Conservation (phyloP, 2,797 vertebrate species). For the Onychomys leucogaster region DNA sequence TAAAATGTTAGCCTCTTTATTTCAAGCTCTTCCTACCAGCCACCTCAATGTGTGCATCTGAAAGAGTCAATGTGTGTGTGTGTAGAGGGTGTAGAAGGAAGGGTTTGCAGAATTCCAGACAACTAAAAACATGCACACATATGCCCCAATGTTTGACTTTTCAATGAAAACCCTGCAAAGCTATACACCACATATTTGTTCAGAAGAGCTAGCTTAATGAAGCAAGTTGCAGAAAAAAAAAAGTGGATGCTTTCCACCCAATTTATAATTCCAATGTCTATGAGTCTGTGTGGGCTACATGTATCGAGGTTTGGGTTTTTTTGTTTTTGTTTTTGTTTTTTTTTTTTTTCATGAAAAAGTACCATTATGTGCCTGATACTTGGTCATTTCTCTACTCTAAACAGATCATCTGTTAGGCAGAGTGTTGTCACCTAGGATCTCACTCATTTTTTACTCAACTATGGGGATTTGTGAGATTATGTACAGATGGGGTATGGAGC, state of each 20-base stretch:
- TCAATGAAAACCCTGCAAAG: slow-evolving; percentile 65
- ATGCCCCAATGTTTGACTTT: not conserved
- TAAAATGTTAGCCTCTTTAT: slow-evolving; percentile 54
- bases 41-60: slow-evolving; percentile 16
- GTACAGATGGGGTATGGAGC: slow-evolving; percentile 31
- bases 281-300: not conserved
- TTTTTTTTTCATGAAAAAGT: not conserved
- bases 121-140: slow-evolving; percentile 49
- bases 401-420: slow-evolving; percentile 40
- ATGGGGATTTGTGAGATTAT: not conserved
- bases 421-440: slow-evolving; percentile 58
- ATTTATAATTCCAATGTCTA: not conserved
- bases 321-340: not conserved
- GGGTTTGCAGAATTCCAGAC: slow-evolving; percentile 58
- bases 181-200: slow-evolving; percentile 55
- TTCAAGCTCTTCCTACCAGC: slow-evolving; percentile 51
- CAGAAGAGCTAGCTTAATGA: slow-evolving; percentile 31
- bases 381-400: slow-evolving; percentile 68
- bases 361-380: slow-evolving; percentile 54
- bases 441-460: slow-evolving; percentile 72
- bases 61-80: not conserved
- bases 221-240: slow-evolving; percentile 4
- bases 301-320: not conserved
- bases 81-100: slow-evolving; percentile 22
- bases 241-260: slow-evolving; percentile 34